A percentile compares a stretch with the other conserved stretches of the same genome.
These are phyloP conservation scores for Meda fulgida DNA, from an alignment of 2,797 vertebrate species.

Conservation along the genomic window DNA sequence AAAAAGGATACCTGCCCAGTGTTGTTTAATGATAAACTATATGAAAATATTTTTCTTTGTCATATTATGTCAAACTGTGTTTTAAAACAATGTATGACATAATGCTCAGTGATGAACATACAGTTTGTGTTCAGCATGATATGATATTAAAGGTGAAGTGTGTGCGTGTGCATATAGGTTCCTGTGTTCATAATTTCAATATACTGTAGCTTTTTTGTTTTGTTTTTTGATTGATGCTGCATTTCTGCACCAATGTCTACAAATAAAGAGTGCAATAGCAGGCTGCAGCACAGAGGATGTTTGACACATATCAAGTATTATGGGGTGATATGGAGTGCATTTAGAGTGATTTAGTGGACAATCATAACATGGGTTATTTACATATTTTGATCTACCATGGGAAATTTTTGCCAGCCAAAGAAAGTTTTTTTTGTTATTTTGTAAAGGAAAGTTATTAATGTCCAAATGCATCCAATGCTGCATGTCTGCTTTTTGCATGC, in stretches of 20 bases:
- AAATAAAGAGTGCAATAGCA: neutral
- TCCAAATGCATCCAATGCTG: conserved; percentile 30
- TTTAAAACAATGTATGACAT: neutral
- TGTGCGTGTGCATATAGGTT: neutral
- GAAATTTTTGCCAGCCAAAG: neutral
- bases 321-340: conserved; percentile 11
- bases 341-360: too few relatives aligned
- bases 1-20: conserved; percentile 6
- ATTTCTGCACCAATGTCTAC: neutral
- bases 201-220: neutral
- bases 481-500: neutral
- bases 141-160: too few relatives aligned
- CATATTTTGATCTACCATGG: neutral
- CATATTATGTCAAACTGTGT: neutral
- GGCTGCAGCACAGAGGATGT: neutral
- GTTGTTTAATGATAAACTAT: neutral
- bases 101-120: neutral
- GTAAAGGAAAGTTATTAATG: conserved; percentile 4
- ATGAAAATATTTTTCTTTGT: neutral
- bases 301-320: conserved; percentile 13
- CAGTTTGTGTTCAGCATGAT: neutral
- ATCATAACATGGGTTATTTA: neutral
- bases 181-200: neutral
- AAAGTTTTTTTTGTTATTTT: neutral
- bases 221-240: neutral